Evolutionary conservation across 2,797 vertebrate species (phyloP).

Genomic region (Phataginus tetradactyla): DNA sequence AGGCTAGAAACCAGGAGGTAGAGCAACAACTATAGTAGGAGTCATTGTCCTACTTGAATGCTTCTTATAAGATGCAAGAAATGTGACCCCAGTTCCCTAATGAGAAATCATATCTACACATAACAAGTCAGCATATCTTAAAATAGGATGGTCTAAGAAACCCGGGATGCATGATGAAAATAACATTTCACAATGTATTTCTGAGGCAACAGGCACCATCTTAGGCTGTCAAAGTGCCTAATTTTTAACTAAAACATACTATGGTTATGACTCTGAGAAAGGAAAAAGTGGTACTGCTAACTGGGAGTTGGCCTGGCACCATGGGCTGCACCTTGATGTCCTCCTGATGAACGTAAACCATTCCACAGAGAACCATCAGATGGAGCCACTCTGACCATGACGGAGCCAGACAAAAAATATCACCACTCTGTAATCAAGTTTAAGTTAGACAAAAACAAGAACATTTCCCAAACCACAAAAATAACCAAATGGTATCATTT

Average conservation of each 20-base stretch:
- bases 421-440: neutral
- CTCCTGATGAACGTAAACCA: neutral
- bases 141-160: constrained; percentile 2
- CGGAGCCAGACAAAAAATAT: neutral
- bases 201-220: neutral
- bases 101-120: neutral
- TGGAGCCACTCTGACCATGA: neutral
- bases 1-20: neutral
- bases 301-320: neutral
- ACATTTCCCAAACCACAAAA: neutral
- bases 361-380: neutral
- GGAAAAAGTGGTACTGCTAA: neutral
- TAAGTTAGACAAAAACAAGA: neutral
- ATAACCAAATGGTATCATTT: neutral
- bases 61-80: neutral
- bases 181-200: neutral
- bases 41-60: neutral
- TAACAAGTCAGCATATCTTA: neutral
- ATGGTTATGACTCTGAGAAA: neutral
- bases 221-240: neutral
- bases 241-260: neutral
- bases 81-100: neutral
- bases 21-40: neutral
- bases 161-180: neutral
- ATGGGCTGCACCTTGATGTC: neutral